A percentile compares a stretch with the other conserved stretches of the same genome.
These are phyloP conservation scores for Malaclemys terrapin DNA, from an alignment of 2,113 vertebrate genomes.

Conservation along the genomic window DNA sequence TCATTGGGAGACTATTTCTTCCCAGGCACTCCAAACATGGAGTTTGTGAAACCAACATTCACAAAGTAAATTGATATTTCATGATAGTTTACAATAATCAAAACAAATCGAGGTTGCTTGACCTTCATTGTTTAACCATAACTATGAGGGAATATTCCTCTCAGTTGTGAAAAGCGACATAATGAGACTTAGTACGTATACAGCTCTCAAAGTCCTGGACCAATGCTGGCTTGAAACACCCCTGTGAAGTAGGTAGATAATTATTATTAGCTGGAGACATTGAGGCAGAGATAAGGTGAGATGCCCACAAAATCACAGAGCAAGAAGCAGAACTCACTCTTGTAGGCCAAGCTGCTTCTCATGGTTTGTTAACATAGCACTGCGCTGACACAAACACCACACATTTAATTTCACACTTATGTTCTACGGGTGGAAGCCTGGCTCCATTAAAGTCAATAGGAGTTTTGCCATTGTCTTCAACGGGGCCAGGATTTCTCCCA, in stretches of 20 bases:
- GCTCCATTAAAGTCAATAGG: not conserved
- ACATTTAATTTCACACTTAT: not conserved
- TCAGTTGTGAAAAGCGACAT: not conserved
- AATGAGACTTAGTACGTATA: not conserved
- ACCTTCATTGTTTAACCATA: not conserved
- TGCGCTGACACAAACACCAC: fast-evolving
- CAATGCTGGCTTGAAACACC: not conserved
- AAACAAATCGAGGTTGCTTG: not conserved
- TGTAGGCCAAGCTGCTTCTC: fast-evolving
- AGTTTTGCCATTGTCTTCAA: not conserved
- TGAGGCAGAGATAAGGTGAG: not conserved
- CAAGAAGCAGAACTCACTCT: not conserved
- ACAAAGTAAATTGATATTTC: not conserved
- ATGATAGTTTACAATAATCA: slow-evolving; percentile 15
- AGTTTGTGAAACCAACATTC: slow-evolving; percentile 26
- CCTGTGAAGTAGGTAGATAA: not conserved
- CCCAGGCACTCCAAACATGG: not conserved
- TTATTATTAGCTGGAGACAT: not conserved
- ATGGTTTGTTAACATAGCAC: fast-evolving
- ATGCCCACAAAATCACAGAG: not conserved
- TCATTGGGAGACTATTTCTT: slow-evolving; percentile 25
- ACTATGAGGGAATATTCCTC: not conserved
- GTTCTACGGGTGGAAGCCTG: not conserved
- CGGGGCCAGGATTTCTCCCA: not conserved
- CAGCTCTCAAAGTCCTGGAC: not conserved